Base-by-base conservation (phyloP, 35 echinoderm and acorn worm genomes). In the Amphiura filiformis region DNA sequence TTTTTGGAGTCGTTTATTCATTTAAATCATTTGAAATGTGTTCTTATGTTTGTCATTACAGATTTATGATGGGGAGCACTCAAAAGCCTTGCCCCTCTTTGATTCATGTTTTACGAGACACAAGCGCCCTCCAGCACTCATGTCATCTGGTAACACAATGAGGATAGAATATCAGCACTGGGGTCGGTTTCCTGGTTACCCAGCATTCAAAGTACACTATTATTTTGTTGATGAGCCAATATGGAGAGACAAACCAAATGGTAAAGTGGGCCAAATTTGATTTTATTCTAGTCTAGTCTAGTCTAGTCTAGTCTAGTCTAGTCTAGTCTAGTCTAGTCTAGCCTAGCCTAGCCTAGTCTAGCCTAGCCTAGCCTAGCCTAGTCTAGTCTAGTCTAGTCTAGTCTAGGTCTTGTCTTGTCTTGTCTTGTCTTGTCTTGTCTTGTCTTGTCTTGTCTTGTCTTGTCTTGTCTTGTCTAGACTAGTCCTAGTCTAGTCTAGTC, bases 101-200 rank as follows among this genome's bases (percentile, higher is more conserved):
- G 1, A 85, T 22, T 61, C 56, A 61, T 85, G 83, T 61, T 85
- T 85, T 30, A 40, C 83, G 15, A 65, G 47, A 85, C 36, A 85
- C 56, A 85, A 85, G 83, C 44, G 83, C 30, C 83, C 83, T 33
- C 35, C 49, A 22, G 83, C 83, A 37, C 26, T 85, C 20, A 33
- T 85, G 37, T 85, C 83, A 30, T 34, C 83, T 23, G 56, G 34
- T 5, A 85, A 70, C 35, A 65, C 57, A 0, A 33, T 85, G 34
- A 31, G 56, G 14, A 64, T 85, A 20, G 83, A 85, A 30, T 85
- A 65, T 61, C 56, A 85, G n/a, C 83, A 85, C 83, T 65, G 34
- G 83, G 65, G 83, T 37, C 56, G 56, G 20, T 56, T 61, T 34
- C 64, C 36, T 30, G 47, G 64, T n/a, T 85, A 65, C 35, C 83